Conservation (phyloP, 2,797 vertebrate species). For the Mus spretus region DNA sequence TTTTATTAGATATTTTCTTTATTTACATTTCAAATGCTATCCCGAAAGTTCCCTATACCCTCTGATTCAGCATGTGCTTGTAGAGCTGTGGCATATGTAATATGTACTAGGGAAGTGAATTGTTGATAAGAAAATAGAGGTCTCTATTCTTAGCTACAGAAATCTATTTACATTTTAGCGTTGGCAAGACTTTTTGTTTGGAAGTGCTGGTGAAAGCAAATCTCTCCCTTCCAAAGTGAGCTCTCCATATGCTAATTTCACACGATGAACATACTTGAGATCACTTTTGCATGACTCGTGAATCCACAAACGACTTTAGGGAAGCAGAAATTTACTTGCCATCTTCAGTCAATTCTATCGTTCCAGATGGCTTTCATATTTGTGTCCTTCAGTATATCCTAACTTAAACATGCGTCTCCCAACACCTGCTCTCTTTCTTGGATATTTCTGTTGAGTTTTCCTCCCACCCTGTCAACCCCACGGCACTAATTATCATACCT, state of each 20-base stretch:
- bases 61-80: slow-evolving; percentile 41
- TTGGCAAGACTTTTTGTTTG: slow-evolving; percentile 69
- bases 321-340: slow-evolving; percentile 49
- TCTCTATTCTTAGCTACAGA: slow-evolving; percentile 58
- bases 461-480: neutral
- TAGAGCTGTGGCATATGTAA: slow-evolving; percentile 42
- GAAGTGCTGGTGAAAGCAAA: slow-evolving; percentile 65
- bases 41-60: too few species aligned
- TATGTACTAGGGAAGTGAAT: slow-evolving; percentile 35
- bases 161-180: slow-evolving; percentile 69
- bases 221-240: slow-evolving; percentile 62
- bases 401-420: neutral
- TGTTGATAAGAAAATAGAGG: slow-evolving; percentile 32
- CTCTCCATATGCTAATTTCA: slow-evolving; percentile 76
- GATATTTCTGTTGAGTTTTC: neutral
- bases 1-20: too few species aligned
- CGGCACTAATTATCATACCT: neutral
- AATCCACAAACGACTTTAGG: slow-evolving; percentile 8
- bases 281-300: slow-evolving; percentile 18
- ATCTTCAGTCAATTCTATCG: neutral
- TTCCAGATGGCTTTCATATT: slow-evolving; percentile 46
- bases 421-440: neutral
- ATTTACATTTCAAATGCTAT: too few species aligned
- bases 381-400: neutral
- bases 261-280: slow-evolving; percentile 68